A percentile compares a stretch with the other conserved stretches of the same genome.
Evolutionary conservation across 2,113 vertebrate species (phyloP).

Genomic region (Dasypus novemcinctus): DNA sequence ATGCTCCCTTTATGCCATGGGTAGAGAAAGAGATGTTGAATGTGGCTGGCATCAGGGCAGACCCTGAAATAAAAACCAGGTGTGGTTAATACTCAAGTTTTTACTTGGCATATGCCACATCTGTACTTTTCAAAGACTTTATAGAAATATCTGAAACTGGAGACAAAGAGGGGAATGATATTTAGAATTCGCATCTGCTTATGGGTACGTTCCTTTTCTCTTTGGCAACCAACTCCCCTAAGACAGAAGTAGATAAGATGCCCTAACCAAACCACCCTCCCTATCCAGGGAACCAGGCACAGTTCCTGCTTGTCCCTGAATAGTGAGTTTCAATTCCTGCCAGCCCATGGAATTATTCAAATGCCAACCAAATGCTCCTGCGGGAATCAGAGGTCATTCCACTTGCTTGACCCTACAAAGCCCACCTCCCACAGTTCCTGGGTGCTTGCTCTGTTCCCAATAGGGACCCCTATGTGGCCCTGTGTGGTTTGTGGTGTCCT

Average conservation of each 20-base stretch:
- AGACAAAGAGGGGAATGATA: background rate
- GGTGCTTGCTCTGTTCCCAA: no score
- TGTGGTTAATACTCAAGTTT: background rate
- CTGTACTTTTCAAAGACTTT: background rate
- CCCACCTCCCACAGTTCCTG: no score
- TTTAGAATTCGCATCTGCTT: background rate
- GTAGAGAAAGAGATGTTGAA: background rate
- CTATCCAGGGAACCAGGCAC: no score
- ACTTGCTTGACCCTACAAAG: no score
- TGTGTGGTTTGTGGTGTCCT: no score
- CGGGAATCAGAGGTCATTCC: no score
- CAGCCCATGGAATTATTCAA: no score
- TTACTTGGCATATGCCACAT: background rate
- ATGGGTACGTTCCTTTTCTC: background rate
- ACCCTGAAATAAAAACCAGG: background rate
- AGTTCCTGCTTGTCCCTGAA: no score
- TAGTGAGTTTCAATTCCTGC: no score
- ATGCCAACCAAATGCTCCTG: no score
- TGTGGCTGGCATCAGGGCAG: background rate
- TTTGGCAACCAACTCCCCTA: background rate
- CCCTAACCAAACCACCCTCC: no score
- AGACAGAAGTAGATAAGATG: background rate
- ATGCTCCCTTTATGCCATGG: background rate
- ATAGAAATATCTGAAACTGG: background rate
- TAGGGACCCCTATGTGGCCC: no score